A percentile compares a stretch with the other conserved stretches of the same genome.
Evolutionary conservation across 2,113 vertebrate species (phyloP).

Genomic region (Canis aureus): DNA sequence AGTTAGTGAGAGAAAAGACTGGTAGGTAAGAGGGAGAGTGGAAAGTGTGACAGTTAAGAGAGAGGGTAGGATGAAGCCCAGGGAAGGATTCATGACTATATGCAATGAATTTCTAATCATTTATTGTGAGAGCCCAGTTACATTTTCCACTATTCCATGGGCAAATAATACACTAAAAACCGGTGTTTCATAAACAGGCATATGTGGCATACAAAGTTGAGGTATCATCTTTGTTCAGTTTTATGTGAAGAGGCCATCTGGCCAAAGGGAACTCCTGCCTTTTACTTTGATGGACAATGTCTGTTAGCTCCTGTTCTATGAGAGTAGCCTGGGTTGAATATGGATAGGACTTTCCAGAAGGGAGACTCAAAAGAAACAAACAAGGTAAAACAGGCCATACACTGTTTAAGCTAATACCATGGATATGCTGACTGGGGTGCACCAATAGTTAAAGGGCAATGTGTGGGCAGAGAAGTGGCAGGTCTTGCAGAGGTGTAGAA

Average conservation of each 20-base stretch:
- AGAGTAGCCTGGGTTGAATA: neutral
- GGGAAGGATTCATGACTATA: neutral
- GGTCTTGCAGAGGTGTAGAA: neutral
- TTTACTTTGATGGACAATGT: neutral
- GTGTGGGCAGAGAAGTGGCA: neutral
- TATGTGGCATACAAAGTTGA: neutral
- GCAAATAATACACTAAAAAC: neutral
- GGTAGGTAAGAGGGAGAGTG: neutral
- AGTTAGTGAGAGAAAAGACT: neutral
- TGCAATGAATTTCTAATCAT: neutral
- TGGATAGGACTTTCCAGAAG: neutral
- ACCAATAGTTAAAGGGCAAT: neutral
- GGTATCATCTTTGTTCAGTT: neutral
- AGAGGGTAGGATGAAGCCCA: neutral
- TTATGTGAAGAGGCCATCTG: neutral
- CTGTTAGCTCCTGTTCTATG: neutral
- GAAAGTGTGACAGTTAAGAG: neutral
- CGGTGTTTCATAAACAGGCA: neutral
- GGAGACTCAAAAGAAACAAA: neutral
- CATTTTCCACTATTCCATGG: neutral
- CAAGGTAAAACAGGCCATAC: neutral
- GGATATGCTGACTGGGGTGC: neutral
- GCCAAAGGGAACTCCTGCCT: neutral
- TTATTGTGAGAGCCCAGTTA: neutral
- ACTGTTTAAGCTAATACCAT: neutral